Base-by-base conservation (phyloP, 2,888 invertebrate species). In the Uloborus plumipes region DNA sequence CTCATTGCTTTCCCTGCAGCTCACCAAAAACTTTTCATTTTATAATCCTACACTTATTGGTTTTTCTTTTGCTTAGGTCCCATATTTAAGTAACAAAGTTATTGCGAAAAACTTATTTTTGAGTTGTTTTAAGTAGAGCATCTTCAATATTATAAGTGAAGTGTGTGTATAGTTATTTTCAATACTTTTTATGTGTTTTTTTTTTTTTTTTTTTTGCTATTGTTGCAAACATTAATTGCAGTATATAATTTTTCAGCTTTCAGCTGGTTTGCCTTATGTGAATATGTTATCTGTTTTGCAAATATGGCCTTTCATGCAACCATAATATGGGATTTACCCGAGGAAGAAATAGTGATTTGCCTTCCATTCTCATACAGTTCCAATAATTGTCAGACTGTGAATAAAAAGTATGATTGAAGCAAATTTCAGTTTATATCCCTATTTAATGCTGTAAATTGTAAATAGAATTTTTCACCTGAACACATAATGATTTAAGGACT, bases 291-390 rank as follows among this genome's bases (percentile, higher is more conserved):
- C 88, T 96, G 97, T 76, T 93, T 94, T 74, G 93, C 95, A 86
- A 97, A 97, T 90, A 97, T 97, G 95, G 94, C 94, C 80, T 97
- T 95, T 90, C 97, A 97, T 88, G 93, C 95, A 85, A 94, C 95
- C 55, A 94, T 95, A 74, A 93, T 95, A 82, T 91, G 93, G 88
- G 96, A 97, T 90, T 94, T 97, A 89, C 94, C 95, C 16, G 92
- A 93, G 65, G 95, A 95, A 89, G 92, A 94, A 87, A 91, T 96
- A 86, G 91, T 95, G 18, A 86, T 87, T 55, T 85, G 87, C 69
- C 74, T 84, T 73, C 84, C 85, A 71, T 62, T 65, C 39, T 62
- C 58, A 69, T 74, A 84, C 71, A 77, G 65, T 78, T 73, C 83
- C 77, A 72, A 73, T 55, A 78, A 83, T 73, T 66, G 71, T 76